Evolutionary conservation across 2,797 vertebrate genomes (phyloP), one percentile per base, ranked within the genome.

Genomic region (Pterois miles): DNA sequence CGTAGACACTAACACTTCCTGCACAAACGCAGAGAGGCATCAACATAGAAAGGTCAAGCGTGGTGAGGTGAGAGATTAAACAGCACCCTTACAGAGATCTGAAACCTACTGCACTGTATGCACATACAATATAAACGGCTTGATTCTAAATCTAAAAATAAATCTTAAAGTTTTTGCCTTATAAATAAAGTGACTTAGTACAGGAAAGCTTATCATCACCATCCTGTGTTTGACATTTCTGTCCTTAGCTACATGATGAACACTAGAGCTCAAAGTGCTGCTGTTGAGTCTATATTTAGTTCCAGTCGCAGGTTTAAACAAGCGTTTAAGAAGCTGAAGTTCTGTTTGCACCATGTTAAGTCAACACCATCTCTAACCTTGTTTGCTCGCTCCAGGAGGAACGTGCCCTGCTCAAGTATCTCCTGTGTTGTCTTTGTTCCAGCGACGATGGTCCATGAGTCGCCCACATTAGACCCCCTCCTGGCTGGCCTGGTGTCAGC

Each of bases 401-500:
- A 56, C 2, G 14, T 18, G 2, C 33, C 18, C 23, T 13, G 36
- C 75, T 83, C 64, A 86, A 25, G 43, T 63, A 16, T 54, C 36
- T 52, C 8, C 38, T 59, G 2, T 74, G 18, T 8, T 48, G n/a
- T n/a, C 0, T 83, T 56, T 48, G 25, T 60, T 82, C n/a, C 85
- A 92, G 91, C 65, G 0, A 77, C 70, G 2, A 63, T 27, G 14
- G 65, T 56, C 36, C 84, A 70, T 0, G 60, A 86, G 6, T 31
- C 90, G 25, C 68, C 86, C 16, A 71, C 86, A 20, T 69, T 93
- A 74, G 95, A 97, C 83, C 96, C 97, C 2, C 94, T 97, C 60
- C 91, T 97, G 78, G 96, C 96, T 11, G 95, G 96, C 3, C 91
- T 97, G 83, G 95, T 97, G 82, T 96, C 96, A 0, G 93, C 96